Evolutionary conservation across 2,888 invertebrate species (phyloP).

Genomic region (Pelosia muscerda): DNA sequence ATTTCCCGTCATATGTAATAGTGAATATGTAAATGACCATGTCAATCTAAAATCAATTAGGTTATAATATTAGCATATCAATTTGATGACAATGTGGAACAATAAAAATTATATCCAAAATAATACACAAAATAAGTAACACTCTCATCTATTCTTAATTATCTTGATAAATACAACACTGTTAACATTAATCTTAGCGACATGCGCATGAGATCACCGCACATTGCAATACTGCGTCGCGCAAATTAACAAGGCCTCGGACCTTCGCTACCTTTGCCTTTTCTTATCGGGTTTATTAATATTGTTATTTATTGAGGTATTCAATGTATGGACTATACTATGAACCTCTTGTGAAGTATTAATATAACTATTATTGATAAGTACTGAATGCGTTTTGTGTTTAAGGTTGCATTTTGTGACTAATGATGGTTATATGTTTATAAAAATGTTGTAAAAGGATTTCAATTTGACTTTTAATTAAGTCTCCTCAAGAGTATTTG

Average conservation of each 20-base stretch:
- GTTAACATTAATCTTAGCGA: conserved; percentile 25
- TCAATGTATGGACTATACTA: conserved; percentile 10
- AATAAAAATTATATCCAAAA: not conserved
- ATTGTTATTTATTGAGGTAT: conserved; percentile 24
- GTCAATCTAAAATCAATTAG: no score
- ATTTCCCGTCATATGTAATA: no score
- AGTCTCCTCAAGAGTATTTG: not conserved
- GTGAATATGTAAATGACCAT: no score
- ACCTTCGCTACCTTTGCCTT: conserved; percentile 29
- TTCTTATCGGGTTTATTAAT: conserved; percentile 41
- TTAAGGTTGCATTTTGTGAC: not conserved
- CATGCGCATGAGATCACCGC: conserved; percentile 23
- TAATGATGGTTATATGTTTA: conserved; percentile 6
- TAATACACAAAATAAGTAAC: not conserved
- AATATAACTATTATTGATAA: conserved; percentile 10
- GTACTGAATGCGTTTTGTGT: conserved; percentile 5
- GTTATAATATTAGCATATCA: no score
- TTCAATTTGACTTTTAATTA: not conserved
- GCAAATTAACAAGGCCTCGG: conserved; percentile 34
- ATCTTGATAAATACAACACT: conserved; percentile 9
- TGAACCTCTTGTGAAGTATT: conserved; percentile 11
- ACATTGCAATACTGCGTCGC: conserved; percentile 19
- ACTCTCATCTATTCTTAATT: not conserved
- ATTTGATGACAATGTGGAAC: not conserved
- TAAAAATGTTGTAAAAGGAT: not conserved